Conservation (phyloP, 30 jellyfish, hydroid and myxozoan species). For the Hydractinia echinata region DNA sequence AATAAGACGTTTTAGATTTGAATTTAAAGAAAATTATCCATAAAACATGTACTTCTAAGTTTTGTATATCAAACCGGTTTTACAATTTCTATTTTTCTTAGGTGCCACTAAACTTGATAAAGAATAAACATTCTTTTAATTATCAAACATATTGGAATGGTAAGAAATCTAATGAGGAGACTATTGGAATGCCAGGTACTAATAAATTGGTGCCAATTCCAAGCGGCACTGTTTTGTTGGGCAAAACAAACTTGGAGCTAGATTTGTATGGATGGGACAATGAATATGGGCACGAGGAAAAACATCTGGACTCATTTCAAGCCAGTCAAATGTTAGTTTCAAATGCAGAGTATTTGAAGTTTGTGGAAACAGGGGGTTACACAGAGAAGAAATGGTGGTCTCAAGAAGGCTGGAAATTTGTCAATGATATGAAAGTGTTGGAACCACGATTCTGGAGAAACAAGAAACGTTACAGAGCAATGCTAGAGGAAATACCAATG, state of each 20-base stretch:
- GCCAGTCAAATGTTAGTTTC: constrained; percentile 43
- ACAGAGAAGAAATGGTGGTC: constrained; percentile 34
- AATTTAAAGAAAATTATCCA: too few relatives aligned
- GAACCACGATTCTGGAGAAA: constrained; percentile 26
- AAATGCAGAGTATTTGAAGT: constrained; percentile 35
- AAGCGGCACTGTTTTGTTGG: constrained; percentile 26
- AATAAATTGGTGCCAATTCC: constrained; percentile 23
- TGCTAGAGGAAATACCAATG: constrained; percentile 35
- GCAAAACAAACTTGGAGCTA: constrained; percentile 14
- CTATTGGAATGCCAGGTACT: background rate
- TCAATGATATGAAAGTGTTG: background rate
- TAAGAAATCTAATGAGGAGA: background rate
- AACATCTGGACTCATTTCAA: constrained; percentile 8
- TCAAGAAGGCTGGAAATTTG: constrained; percentile 26
- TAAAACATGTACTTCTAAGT: too few relatives aligned
- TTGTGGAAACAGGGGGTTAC: constrained; percentile 38
- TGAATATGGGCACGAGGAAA: constrained; percentile 26
- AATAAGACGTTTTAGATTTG: too few relatives aligned
- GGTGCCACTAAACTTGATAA: constrained; percentile 27
- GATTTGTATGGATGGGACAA: constrained; percentile 40
- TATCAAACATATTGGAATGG: constrained; percentile 5
- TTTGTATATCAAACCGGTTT: too few relatives aligned
- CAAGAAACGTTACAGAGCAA: constrained; percentile 8
- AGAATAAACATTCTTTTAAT: constrained; percentile 18
- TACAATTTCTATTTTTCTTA: background rate